These are phyloP conservation scores for Brienomyrus brachyistius DNA, from an alignment of 2,113 vertebrate genomes.

Conservation along the genomic window DNA sequence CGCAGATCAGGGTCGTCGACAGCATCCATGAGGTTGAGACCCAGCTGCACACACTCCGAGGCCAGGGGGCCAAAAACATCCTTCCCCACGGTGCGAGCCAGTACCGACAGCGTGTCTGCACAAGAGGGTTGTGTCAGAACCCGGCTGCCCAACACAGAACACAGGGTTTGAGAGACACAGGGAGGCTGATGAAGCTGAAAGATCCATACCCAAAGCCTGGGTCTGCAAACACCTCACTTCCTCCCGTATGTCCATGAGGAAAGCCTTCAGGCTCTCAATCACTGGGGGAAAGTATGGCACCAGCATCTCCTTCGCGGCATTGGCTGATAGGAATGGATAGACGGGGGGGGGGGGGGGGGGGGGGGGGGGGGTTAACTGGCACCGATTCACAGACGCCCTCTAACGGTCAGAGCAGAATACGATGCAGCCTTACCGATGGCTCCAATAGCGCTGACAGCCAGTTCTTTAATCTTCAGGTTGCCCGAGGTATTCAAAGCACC, in stretches of 20 bases:
- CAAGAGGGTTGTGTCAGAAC: not conserved
- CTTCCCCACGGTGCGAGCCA: constrained; percentile 69
- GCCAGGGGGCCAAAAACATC: constrained; percentile 72
- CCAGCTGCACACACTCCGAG: constrained; percentile 73
- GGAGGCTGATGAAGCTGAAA: not conserved
- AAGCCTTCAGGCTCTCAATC: constrained; percentile 70
- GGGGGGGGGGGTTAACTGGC: not conserved
- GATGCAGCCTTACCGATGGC: constrained; percentile 66
- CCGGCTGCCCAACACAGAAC: not conserved
- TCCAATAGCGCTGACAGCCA: constrained; percentile 74
- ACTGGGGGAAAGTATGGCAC: constrained; percentile 74
- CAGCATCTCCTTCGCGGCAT: constrained; percentile 70
- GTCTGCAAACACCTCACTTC: constrained; percentile 72
- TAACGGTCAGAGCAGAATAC: not conserved
- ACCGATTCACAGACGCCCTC: not conserved
- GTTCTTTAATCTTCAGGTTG: constrained; percentile 69
- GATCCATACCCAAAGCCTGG: constrained; percentile 70
- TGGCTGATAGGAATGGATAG: constrained; percentile 51
- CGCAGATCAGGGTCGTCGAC: constrained; percentile 80
- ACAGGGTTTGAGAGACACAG: not conserved
- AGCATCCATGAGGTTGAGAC: constrained; percentile 69
- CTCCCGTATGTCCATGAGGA: constrained; percentile 64
- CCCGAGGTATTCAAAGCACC: constrained; percentile 59
- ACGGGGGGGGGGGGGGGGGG: not conserved
- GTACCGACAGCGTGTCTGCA: constrained; percentile 72